Base-by-base conservation (phyloP, 2,888 invertebrate genomes). In the Ceratothoa steindachneri region DNA sequence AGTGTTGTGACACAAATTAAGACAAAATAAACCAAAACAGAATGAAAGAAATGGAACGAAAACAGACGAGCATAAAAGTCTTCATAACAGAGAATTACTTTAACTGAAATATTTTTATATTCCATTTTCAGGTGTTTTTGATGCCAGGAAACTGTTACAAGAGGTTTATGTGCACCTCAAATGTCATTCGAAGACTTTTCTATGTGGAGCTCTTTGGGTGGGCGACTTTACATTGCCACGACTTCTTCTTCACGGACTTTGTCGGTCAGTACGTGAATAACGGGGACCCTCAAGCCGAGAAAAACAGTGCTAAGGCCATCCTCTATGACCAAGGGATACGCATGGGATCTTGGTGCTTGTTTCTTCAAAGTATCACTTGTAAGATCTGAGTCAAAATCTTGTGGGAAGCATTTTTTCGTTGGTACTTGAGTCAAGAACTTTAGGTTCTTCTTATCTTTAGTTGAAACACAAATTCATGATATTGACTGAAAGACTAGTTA, bases 161-260 rank as follows among this genome's bases (percentile, higher is more conserved):
- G 19, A 7, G 55, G 5, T 15, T 55, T 55, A 55, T 52, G 30
- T 67, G 30, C n/a, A 80, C 81, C 24, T 82, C 82, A 0, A 31
- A 69, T 0, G 81, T 81, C 12, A 81, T 83, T 12, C 75, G 81
- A 51, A 74, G 80, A 12, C 75, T 83, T 4, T 83, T 82, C 68
- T 69, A 81, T 19, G 81, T 82, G 2, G 82, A 82, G 70, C 80
- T 83, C 12, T 80, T 82, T 72, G 81, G 82, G 7, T 83, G 83
- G 83, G 82, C 82, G 72, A 82, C 81, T 9, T 75, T 83, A 19
- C 82, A 82, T 78, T 82, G 82, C 76, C 81, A 82, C 74, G 80
- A 81, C 67, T 81, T 83, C 81, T 83, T 82, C 74, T 83, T 82
- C 69, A 82, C 83, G 4, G 83, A 83, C 74, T 83, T 81, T 78